phyloP scores from a whole-genome alignment of 2,113 vertebrate species.

The Cebidichthys violaceus region DNA sequence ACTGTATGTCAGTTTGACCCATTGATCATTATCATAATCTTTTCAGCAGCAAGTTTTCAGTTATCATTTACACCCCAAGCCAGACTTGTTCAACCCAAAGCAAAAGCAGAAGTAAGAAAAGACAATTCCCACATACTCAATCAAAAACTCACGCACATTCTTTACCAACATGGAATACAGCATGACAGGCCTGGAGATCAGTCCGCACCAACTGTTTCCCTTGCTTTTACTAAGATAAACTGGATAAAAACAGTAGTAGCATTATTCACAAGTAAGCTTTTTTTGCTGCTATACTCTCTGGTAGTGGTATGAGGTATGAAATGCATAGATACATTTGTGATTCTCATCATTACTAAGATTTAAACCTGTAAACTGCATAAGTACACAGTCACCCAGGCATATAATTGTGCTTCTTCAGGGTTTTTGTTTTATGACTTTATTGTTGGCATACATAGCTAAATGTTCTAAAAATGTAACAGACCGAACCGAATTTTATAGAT shows the following conservation, averaged over 20 bases:
- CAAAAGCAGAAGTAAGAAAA: constrained; percentile 2
- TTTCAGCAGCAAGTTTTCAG: constrained; percentile 3
- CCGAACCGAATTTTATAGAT: not conserved
- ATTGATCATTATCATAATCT: not conserved
- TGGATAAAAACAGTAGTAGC: constrained; percentile 17
- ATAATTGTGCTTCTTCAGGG: constrained; percentile 54
- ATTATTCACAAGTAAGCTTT: constrained; percentile 17
- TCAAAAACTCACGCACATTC: constrained; percentile 28
- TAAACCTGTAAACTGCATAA: constrained; percentile 46
- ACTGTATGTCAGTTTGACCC: not conserved
- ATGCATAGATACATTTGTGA: constrained; percentile 57
- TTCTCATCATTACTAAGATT: constrained; percentile 60
- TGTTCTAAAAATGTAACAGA: not conserved
- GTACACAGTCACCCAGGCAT: constrained; percentile 20
- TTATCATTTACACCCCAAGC: not conserved
- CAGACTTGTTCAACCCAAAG: not conserved
- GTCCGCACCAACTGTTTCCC: not conserved
- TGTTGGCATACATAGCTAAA: not conserved
- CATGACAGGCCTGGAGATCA: not conserved
- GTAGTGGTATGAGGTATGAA: constrained; percentile 9
- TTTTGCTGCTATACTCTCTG: constrained; percentile 12
- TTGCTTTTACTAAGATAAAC: constrained; percentile 51
- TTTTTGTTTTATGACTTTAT: not conserved
- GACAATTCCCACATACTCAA: not conserved
- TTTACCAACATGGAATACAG: not conserved